phyloP scores from a whole-genome alignment of 2,888 invertebrate genomes.

The Sesia bembeciformis region DNA sequence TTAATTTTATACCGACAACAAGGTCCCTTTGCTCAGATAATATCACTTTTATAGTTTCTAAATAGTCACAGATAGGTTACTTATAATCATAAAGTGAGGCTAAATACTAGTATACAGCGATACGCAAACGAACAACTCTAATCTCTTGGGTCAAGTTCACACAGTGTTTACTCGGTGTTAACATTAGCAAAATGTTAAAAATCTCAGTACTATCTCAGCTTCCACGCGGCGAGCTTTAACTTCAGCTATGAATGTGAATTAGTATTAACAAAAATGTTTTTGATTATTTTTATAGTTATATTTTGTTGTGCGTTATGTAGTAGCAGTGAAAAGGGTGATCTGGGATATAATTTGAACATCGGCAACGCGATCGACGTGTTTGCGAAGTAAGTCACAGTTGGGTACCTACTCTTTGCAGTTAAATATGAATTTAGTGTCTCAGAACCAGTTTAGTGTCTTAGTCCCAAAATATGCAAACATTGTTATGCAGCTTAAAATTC shows the following conservation, averaged over 20 bases:
- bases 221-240: conserved; percentile 25
- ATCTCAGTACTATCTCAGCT: conserved; percentile 44
- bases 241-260: conserved; percentile 2
- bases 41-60: too few species aligned
- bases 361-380: conserved; percentile 64
- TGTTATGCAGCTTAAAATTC: background rate
- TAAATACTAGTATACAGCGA: background rate
- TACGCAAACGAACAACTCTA: conserved; percentile 20
- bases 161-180: conserved; percentile 37
- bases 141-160: conserved; percentile 67
- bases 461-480: background rate
- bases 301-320: conserved; percentile 28
- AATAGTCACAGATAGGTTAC: too few species aligned
- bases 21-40: too few species aligned
- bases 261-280: conserved; percentile 21
- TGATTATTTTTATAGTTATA: conserved; percentile 25
- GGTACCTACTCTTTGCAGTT: too few species aligned
- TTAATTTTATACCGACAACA: too few species aligned
- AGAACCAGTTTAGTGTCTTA: background rate
- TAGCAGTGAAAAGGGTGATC: conserved; percentile 39
- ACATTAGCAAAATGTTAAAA: conserved; percentile 64
- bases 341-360: conserved; percentile 52
- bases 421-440: background rate
- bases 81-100: background rate
- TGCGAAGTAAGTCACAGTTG: conserved; percentile 50